Conservation (phyloP, 2,113 vertebrate species). For the Micronisus gabar region DNA sequence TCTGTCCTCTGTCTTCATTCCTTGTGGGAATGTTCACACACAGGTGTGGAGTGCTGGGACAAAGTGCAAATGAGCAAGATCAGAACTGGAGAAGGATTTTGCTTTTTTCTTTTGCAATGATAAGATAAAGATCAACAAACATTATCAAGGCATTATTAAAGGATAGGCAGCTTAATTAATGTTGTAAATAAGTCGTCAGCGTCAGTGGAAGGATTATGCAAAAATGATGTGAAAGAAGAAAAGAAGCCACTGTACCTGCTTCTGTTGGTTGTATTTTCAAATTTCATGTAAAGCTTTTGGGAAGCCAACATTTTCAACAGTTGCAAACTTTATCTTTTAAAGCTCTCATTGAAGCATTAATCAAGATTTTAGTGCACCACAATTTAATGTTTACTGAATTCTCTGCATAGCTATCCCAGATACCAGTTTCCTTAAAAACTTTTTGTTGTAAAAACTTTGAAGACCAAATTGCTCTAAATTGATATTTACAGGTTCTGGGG, state of each 20-base stretch:
- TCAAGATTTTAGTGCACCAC: neutral
- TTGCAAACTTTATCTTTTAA: neutral
- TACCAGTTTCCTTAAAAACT: neutral
- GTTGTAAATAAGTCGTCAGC: neutral
- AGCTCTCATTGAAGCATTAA: neutral
- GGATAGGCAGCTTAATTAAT: neutral
- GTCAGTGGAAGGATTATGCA: neutral
- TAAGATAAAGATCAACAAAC: neutral
- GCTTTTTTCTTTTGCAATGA: neutral
- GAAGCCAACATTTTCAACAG: neutral
- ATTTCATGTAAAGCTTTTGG: neutral
- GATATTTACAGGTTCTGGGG: neutral
- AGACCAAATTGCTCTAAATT: too few relatives aligned
- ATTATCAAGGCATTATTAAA: neutral
- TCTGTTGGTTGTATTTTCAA: neutral
- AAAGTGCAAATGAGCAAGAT: too few relatives aligned
- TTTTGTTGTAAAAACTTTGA: neutral
- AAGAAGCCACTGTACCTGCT: neutral
- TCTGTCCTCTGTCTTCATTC: neutral
- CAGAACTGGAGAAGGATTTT: neutral
- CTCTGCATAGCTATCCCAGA: neutral
- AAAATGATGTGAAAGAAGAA: neutral
- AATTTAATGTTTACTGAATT: neutral
- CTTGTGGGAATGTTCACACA: too few relatives aligned
- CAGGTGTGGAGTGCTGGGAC: neutral